A percentile compares a stretch with the other conserved stretches of the same genome.
These are phyloP conservation scores for Thecophora atra DNA, from an alignment of 2,888 invertebrate species.

Conservation along the genomic window DNA sequence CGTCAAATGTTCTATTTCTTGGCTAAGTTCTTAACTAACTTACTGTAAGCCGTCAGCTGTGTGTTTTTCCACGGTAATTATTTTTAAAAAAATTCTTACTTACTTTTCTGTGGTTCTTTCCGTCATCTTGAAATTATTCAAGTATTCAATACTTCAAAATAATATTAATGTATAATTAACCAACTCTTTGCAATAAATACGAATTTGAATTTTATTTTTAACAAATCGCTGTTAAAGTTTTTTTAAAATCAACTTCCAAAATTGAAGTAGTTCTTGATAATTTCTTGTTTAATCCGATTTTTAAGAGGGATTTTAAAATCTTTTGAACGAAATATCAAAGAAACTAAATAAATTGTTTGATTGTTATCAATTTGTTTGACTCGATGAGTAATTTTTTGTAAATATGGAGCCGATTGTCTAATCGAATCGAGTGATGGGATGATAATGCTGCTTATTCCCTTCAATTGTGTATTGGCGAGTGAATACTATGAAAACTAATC, in stretches of 20 bases:
- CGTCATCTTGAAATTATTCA: slow-evolving; percentile 2
- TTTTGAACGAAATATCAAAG: slow-evolving; percentile 5
- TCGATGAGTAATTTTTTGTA: slow-evolving; percentile 6
- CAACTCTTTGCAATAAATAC: too few relatives aligned
- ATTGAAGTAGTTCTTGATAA: too few relatives aligned
- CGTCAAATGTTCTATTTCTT: too few relatives aligned
- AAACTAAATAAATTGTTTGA: slow-evolving; percentile 20
- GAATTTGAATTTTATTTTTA: too few relatives aligned
- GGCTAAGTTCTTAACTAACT: too few relatives aligned
- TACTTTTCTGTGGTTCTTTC: background rate
- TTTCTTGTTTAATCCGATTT: too few relatives aligned
- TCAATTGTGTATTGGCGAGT: slow-evolving; percentile 1
- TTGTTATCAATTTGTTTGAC: slow-evolving; percentile 5
- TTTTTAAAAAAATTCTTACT: background rate
- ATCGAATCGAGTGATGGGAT: background rate
- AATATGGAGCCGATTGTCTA: slow-evolving; percentile 23
- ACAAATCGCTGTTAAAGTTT: too few relatives aligned
- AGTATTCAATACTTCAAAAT: background rate
- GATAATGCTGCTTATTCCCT: background rate
- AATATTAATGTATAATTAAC: too few relatives aligned
- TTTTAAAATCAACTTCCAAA: too few relatives aligned
- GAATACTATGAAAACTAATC: slow-evolving; percentile 31
- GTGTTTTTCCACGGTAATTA: background rate
- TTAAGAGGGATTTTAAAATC: too few relatives aligned
- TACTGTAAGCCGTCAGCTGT: background rate